phyloP scores from a whole-genome alignment of 2,797 vertebrate species.

The Cuniculus paca region DNA sequence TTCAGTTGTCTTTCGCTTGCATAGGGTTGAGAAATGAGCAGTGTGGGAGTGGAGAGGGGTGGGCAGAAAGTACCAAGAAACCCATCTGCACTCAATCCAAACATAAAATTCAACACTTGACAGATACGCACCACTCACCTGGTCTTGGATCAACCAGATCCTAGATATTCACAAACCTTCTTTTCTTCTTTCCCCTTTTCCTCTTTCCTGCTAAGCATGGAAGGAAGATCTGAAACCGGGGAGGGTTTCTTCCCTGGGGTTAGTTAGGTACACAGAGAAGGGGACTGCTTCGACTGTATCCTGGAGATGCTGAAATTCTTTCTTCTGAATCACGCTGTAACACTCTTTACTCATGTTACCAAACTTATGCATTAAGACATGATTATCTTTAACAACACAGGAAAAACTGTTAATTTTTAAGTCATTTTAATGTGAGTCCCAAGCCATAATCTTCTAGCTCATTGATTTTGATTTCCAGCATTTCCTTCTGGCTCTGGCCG shows the following conservation, averaged over 20 bases:
- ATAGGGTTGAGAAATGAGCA: background rate
- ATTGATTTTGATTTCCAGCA: slow-evolving; percentile 36
- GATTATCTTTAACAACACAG: slow-evolving; percentile 12
- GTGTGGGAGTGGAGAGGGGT: background rate
- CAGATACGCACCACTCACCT: background rate
- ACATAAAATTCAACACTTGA: background rate
- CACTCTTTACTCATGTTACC: background rate
- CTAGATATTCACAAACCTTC: slow-evolving; percentile 24
- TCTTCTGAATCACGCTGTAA: background rate
- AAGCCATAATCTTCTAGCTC: background rate
- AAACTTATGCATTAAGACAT: background rate
- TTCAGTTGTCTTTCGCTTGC: background rate
- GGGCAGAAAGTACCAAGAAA: background rate
- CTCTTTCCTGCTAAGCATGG: background rate
- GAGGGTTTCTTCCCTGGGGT: background rate
- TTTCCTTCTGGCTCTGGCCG: background rate
- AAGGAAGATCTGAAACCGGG: slow-evolving; percentile 3
- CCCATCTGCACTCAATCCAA: background rate
- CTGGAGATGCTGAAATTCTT: slow-evolving; percentile 29
- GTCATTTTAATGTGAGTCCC: background rate
- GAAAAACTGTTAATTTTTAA: background rate
- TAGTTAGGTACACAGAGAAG: background rate
- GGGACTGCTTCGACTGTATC: background rate
- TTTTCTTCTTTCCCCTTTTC: background rate
- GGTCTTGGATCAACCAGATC: slow-evolving; percentile 30